These are phyloP conservation scores for Synergus japonicus DNA, from an alignment of 2,888 invertebrate genomes.

Conservation along the genomic window DNA sequence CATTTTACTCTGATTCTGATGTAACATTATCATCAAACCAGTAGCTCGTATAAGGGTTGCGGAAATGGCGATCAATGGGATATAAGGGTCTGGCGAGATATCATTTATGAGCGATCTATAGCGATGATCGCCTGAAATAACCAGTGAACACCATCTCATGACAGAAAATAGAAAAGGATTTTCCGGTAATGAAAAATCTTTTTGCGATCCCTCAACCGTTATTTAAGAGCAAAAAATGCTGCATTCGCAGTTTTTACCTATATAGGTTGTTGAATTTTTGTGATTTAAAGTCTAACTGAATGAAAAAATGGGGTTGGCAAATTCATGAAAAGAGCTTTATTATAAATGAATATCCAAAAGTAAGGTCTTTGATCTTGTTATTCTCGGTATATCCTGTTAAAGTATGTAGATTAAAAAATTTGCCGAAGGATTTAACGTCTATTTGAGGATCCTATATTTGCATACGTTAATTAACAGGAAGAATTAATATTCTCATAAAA, in stretches of 20 bases:
- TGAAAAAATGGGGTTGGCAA: neutral
- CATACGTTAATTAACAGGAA: neutral
- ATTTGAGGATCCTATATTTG: neutral
- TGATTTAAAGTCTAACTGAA: neutral
- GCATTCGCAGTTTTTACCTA: neutral
- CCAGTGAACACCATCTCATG: conserved; percentile 15
- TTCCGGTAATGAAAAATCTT: conserved; percentile 9
- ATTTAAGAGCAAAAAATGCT: conserved; percentile 4
- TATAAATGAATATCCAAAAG: neutral
- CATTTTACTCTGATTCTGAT: neutral
- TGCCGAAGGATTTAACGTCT: neutral
- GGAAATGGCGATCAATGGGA: conserved; percentile 11
- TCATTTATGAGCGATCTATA: conserved; percentile 28
- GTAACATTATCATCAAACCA: conserved; percentile 26
- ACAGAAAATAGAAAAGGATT: conserved; percentile 8
- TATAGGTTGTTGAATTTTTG: conserved; percentile 17
- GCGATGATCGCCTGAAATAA: conserved; percentile 23
- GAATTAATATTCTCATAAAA: neutral
- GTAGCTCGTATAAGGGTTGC: conserved; percentile 22
- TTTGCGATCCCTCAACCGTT: conserved; percentile 1
- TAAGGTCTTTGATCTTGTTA: neutral
- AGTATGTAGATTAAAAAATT: neutral
- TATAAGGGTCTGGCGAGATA: conserved; percentile 20
- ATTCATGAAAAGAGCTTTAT: neutral
- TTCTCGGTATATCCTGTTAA: neutral